Base-by-base conservation (phyloP, 2,113 vertebrate species). In the Malurus melanocephalus region DNA sequence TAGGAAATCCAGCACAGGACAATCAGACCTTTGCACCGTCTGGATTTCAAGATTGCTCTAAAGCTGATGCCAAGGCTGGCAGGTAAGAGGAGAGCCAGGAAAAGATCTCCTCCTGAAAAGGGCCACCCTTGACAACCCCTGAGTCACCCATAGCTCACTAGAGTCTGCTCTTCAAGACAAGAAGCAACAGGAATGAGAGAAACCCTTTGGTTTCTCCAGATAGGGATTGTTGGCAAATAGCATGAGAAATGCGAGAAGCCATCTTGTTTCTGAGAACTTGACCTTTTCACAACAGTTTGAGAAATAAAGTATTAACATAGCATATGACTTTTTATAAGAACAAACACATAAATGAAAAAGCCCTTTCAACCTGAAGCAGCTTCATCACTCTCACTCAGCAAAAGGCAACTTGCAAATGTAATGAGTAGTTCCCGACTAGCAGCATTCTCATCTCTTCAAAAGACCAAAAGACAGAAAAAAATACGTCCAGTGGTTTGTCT, bases 121-220 rank as follows among this genome's bases (percentile, higher is more conserved):
- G 32, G 7, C 21, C 20, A n/a, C 45, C 48, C 62, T 56, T 38
- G 21, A 48, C 52, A 69, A 6, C 1, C 8, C 21, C 14, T 11
- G 1, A 4, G 17, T 24, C 30, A 6, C 35, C 38, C 55, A 9
- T 0, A 0, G 27, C 52, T 30, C 38, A 5, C 12, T 4, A 6
- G 24, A n/a, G 27, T 11, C 53, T 42, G 28, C 15, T 68, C 33
- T 42, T 62, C 57, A 49, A 42, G 40, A 38, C 3, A 3, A 55
- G 51, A 74, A 38, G 53, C 19, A 60, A 48, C 16, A 17, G 52
- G 30, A 59, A 32, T 7, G 9, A 55, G 65, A 76, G 16, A 71
- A 69, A 71, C 16, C n/a, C 51, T 8, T 28, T 16, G 20, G 9
- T 66, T 73, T 77, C 42, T 72, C 24, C 26, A 35, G 38, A 38